Percentiles rank a stretch among this genome's conserved stretches.
These are phyloP conservation scores for Neoarius graeffei DNA, from an alignment of 2,113 vertebrate species.

Conservation along the genomic window DNA sequence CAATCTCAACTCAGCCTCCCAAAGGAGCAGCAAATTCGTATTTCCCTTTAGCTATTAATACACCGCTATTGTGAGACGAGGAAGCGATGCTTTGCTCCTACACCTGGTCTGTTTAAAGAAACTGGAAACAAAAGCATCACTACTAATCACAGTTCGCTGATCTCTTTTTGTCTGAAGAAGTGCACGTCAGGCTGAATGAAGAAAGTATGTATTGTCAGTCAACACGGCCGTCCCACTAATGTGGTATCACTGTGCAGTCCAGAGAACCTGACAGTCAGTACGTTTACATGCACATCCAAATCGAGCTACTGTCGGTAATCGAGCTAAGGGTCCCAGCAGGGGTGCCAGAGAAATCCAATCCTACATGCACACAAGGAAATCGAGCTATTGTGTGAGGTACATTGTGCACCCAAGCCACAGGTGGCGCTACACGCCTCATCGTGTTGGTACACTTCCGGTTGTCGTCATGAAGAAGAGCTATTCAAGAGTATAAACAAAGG, in stretches of 20 bases:
- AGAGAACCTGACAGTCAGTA: not conserved
- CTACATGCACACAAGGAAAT: too few species aligned
- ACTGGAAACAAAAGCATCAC: slow-evolving; percentile 18
- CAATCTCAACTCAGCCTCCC: slow-evolving; percentile 7
- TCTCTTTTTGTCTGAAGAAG: not conserved
- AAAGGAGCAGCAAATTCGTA: slow-evolving; percentile 29
- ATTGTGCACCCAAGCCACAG: too few species aligned
- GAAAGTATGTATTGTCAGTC: not conserved
- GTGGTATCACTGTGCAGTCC: not conserved
- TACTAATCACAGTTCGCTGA: not conserved
- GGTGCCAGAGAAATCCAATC: too few species aligned
- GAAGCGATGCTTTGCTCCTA: slow-evolving; percentile 18
- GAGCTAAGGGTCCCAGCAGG: too few species aligned
- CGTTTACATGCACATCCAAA: too few species aligned
- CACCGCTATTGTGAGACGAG: slow-evolving; percentile 5
- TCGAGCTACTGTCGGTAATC: too few species aligned
- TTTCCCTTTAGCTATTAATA: slow-evolving; percentile 45
- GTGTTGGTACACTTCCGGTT: too few species aligned
- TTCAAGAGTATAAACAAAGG: too few species aligned
- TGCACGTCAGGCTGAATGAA: not conserved
- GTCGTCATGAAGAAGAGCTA: too few species aligned
- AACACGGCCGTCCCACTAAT: not conserved
- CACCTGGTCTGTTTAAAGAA: slow-evolving; percentile 34
- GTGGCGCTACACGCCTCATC: too few species aligned
- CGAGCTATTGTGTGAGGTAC: too few species aligned